Conservation (phyloP, 1,140 invertebrate species). For the Pemphigus obesinymphae region DNA sequence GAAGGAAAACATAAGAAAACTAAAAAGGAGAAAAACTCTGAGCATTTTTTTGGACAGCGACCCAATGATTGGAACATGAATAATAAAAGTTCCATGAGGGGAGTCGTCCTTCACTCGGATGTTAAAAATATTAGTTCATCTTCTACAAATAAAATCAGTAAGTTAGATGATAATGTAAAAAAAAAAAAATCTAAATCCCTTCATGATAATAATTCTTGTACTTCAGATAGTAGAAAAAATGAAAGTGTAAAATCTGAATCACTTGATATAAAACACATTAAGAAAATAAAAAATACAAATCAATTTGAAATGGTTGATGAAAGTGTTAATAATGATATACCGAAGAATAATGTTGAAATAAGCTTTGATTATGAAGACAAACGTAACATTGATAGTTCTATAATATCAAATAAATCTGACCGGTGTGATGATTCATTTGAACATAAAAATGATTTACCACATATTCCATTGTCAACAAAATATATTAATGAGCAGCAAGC, state of each 20-base stretch:
- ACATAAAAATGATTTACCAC: neutral
- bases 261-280: neutral
- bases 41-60: conserved; percentile 30
- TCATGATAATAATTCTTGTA: neutral
- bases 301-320: neutral
- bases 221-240: neutral
- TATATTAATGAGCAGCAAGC: neutral
- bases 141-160: neutral
- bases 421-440: neutral
- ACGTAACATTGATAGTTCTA: neutral
- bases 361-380: too few relatives aligned
- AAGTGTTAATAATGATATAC: neutral
- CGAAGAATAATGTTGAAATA: neutral
- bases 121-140: neutral
- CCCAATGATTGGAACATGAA: conserved; percentile 31
- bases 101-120: conserved; percentile 19
- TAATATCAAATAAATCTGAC: neutral
- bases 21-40: neutral
- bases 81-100: conserved; percentile 32
- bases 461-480: neutral
- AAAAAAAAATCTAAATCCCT: neutral
- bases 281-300: neutral
- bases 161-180: neutral
- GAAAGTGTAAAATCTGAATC: neutral
- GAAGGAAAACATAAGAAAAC: neutral